Base-by-base conservation (phyloP, 2,113 vertebrate species). In the Chaetorhynchus papuensis region DNA sequence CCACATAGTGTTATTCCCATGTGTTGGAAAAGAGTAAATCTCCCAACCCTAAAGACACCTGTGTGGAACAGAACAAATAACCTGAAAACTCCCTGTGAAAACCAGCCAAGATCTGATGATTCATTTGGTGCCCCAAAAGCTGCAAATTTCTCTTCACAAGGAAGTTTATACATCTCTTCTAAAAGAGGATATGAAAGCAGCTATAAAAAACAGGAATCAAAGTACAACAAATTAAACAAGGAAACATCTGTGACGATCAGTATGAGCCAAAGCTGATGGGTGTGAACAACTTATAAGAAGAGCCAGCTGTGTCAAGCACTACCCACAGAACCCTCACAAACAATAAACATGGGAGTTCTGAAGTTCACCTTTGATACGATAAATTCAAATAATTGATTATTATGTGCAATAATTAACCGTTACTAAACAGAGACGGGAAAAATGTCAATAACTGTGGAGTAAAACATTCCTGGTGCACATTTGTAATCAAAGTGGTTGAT, bases 121-220 rank as follows among this genome's bases (percentile, higher is more conserved):
- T 78, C 42, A 83, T 20, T 65, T 37, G 30, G 56, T 74, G 83
- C 59, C 71, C 75, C 60, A 19, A 93, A 92, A 83, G 79, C 88
- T 81, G 69, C 50, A 70, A 11, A 44, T 71, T 88, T 89, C 77
- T 77, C 63, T 70, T 88, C 85, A 90, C 47, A 23, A 81, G 90
- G 85, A 93, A 90, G 79, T 86, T 86, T 81, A 83, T 47, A 75
- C 39, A 57, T 83, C 61, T 93, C 70, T 53, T 35, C 84, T 96
- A 42, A 94, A 95, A 90, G 91, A 93, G 95, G 94, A 96, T 95
- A 80, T 96, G 92, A 96, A 95, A 96, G 78, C 59, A 70, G 82
- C 53, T 90, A 57, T 33, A 94, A 94, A 96, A 95, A 91, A 52
- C 59, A 92, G 88, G 92, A 95, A 93, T 96, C 88, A 83, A 90